Evolutionary conservation across 2,113 vertebrate genomes (phyloP).

Genomic region (Orycteropus afer): DNA sequence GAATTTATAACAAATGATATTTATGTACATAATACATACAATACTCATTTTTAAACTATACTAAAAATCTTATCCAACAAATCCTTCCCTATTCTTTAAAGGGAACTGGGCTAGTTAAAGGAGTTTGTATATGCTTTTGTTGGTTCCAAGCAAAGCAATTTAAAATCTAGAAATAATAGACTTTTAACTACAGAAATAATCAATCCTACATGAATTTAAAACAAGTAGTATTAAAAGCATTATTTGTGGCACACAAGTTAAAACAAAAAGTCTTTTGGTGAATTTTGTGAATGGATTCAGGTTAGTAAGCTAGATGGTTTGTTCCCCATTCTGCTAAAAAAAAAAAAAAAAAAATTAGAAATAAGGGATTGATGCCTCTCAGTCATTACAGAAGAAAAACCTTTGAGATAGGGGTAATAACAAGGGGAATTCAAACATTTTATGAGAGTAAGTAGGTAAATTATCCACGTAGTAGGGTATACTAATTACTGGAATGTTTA

Average conservation of each 20-base stretch:
- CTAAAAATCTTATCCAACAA: not conserved
- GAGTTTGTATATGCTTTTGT: not conserved
- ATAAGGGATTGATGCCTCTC: not conserved
- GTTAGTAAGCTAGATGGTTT: not conserved
- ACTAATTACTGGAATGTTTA: not conserved
- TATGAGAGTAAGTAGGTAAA: not conserved
- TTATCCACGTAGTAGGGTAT: not conserved
- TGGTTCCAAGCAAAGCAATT: not conserved
- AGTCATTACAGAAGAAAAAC: not conserved
- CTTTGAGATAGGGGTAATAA: not conserved
- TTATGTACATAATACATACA: not conserved
- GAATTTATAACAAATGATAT: not conserved
- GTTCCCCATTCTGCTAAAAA: too few relatives aligned
- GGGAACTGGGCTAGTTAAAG: not conserved
- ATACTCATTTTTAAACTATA: not conserved
- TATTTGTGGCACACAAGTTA: not conserved
- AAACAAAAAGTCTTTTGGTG: not conserved
- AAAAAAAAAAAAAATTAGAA: not conserved
- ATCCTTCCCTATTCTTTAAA: not conserved
- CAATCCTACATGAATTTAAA: not conserved
- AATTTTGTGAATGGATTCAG: not conserved
- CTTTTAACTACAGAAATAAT: not conserved
- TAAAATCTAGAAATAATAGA: conserved; percentile 28
- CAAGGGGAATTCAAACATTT: not conserved
- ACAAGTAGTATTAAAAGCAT: not conserved